Base-by-base conservation (phyloP, 1,140 invertebrate species). In the Lordiphosa clarofinis region DNA sequence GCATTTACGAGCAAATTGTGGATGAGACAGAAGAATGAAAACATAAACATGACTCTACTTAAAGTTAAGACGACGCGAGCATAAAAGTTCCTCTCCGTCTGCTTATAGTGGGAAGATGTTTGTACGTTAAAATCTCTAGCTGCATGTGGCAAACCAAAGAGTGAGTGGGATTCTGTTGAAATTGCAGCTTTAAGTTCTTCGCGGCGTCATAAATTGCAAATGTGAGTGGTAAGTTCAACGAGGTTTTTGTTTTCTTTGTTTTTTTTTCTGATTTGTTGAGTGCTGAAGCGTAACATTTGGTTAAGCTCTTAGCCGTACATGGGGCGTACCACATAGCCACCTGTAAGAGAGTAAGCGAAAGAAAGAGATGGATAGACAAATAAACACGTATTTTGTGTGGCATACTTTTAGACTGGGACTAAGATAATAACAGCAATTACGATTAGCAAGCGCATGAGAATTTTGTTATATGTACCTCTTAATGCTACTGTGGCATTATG, bases 281-380 rank as follows among this genome's bases (percentile, higher is more conserved):
- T 73, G 65, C 50, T 42, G 69, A 53, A 39, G 69, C 60, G 55
- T 69, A 43, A 50, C 59, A 65, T 58, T 59, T 59, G 69, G 58
- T 49, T 28, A 43, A 54, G 55, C 54, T 72, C 50, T 38, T 82
- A 81, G 43, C 78, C 76, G 5, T 64, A 81, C 55, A 58, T 82
- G 21, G 36, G 50, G 49, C 78, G 76, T 55, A 81, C 53, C 52
- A 71, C 53, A 36, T 59, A 49, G 58, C 73, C 74, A 75, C 66
- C 11, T 52, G 54, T 38, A 21, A 64, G 50, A 28, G 28, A 59
- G 33, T 21, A 54, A 52, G 7, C 21, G 36, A 38, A 7, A 48
- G 39, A 39, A 10, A 56, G 42, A 44, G 13, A 44, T 15, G n/a
- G 11, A 47, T 19, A 48, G 46, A 24, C 37, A 73, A 40, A 48